Percentiles rank a stretch among this genome's conserved stretches.
These are phyloP conservation scores for Marisa cornuarietis DNA, from an alignment of 1,140 invertebrate genomes.

Conservation along the genomic window DNA sequence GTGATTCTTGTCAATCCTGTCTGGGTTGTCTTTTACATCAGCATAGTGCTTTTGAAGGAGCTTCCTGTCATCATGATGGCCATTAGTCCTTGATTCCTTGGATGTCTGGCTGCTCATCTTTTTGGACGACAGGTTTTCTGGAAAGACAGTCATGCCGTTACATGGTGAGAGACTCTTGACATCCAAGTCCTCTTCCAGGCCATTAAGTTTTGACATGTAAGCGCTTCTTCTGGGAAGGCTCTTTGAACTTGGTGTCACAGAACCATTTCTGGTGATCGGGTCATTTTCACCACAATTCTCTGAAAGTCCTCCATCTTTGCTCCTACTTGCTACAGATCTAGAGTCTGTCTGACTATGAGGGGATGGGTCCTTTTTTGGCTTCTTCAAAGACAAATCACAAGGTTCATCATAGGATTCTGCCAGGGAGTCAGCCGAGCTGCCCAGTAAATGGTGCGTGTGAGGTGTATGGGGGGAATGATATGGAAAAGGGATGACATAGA, in stretches of 20 bases:
- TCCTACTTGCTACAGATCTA: neutral
- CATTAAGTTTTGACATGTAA: neutral
- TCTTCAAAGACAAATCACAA: conserved; percentile 46
- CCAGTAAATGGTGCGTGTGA: conserved; percentile 2
- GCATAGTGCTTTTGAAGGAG: neutral
- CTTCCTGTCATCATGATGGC: neutral
- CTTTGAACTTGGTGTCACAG: neutral
- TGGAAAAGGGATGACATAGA: conserved; percentile 54
- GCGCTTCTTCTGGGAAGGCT: neutral
- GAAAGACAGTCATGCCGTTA: neutral
- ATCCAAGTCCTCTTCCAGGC: neutral
- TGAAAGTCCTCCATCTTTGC: neutral
- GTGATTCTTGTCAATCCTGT: conserved; percentile 21
- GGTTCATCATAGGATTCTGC: conserved; percentile 39
- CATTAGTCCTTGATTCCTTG: neutral
- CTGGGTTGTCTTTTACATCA: conserved; percentile 11
- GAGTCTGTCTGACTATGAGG: neutral
- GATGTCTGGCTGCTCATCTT: neutral
- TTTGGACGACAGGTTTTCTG: neutral
- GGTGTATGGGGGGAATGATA: conserved; percentile 31
- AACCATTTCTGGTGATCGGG: neutral
- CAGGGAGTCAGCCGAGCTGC: conserved; percentile 15
- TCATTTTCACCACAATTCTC: neutral
- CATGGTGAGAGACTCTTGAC: neutral
- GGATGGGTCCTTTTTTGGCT: conserved; percentile 18